Evolutionary conservation across 35 echinoderm and acorn worm genomes (phyloP).

Genomic region (Patiria miniata): DNA sequence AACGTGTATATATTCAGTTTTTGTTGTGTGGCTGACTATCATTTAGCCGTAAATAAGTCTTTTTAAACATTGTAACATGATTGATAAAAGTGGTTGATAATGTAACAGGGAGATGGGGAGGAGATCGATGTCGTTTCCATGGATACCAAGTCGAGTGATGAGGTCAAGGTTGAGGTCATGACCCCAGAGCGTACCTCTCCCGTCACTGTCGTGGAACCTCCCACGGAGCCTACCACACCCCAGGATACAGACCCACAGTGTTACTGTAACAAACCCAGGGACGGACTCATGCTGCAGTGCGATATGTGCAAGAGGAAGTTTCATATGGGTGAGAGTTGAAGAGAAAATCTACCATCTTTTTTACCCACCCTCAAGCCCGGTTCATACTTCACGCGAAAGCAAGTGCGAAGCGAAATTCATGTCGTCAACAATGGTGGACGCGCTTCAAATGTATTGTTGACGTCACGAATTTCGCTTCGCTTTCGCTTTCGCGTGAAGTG

Average conservation of each 20-base stretch:
- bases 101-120: conserved; percentile 70
- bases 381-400: too few species aligned
- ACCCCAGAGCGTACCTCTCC: conserved; percentile 18
- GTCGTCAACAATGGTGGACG: too few species aligned
- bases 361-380: too few species aligned
- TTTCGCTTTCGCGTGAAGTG: too few species aligned
- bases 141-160: conserved; percentile 63
- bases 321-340: conserved; percentile 73
- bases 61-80: too few species aligned
- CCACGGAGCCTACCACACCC: background rate
- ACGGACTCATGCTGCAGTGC: conserved; percentile 55
- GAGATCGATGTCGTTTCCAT: conserved; percentile 96
- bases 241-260: conserved; percentile 27
- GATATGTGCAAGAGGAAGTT: conserved; percentile 89
- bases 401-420: too few species aligned
- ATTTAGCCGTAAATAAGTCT: too few species aligned
- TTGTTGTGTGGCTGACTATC: too few species aligned
- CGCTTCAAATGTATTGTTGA: too few species aligned
- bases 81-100: too few species aligned
- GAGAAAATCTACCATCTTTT: background rate
- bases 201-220: background rate
- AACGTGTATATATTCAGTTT: too few species aligned
- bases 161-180: background rate
- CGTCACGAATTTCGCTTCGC: too few species aligned
- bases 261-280: conserved; percentile 73